phyloP scores from a whole-genome alignment of 2,797 vertebrate genomes.

The Chrysocyon brachyurus region DNA sequence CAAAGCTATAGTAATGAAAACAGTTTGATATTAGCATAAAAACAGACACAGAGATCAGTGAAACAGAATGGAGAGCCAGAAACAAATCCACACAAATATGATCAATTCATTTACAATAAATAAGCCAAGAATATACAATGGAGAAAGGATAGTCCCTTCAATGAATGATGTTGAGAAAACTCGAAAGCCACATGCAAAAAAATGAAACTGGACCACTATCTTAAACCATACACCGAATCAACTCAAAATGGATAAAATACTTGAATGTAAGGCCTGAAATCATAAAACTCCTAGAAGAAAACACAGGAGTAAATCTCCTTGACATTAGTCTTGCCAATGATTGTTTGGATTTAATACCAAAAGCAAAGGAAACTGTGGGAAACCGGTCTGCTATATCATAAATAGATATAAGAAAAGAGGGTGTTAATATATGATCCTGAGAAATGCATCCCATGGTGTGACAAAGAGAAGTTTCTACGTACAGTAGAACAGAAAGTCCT shows the following conservation, averaged over 20 bases:
- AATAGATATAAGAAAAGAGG: no score
- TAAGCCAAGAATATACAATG: background rate
- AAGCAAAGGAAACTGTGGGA: background rate
- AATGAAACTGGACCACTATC: background rate
- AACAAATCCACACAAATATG: background rate
- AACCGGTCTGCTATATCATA: no score
- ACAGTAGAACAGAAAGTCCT: no score
- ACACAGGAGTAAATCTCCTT: background rate
- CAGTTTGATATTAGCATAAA: background rate
- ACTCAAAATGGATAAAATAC: background rate
- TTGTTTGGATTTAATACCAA: background rate
- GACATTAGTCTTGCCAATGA: background rate
- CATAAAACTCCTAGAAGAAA: background rate
- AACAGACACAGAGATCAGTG: background rate
- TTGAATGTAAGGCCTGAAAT: background rate
- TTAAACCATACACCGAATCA: background rate
- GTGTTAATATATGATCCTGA: no score
- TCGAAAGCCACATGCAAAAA: background rate
- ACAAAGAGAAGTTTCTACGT: no score
- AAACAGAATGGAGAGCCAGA: background rate
- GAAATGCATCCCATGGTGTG: no score
- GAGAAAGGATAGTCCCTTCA: background rate
- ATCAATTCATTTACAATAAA: background rate
- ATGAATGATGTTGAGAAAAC: background rate
- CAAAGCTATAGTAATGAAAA: background rate